These are phyloP conservation scores for Zoanthus gigantus DNA, from an alignment of 92 coral and sea anemone species.

Conservation along the genomic window DNA sequence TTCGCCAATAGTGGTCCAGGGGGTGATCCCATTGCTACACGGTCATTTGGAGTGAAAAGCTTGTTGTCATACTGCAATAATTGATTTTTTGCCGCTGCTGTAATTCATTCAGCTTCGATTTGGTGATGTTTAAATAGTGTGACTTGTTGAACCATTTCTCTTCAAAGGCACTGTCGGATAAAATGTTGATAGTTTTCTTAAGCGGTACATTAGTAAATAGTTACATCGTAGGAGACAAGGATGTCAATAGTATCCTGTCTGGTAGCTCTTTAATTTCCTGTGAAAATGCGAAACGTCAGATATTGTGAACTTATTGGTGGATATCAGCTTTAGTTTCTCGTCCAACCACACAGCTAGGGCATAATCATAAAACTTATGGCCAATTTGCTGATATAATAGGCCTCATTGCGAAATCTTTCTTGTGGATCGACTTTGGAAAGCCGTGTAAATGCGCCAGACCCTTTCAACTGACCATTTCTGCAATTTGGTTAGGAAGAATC, in stretches of 20 bases:
- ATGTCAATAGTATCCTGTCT: neutral
- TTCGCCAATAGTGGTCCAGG: conserved; percentile 42
- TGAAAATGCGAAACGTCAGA: neutral
- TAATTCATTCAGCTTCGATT: conserved; percentile 36
- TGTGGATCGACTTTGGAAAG: neutral
- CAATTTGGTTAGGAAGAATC: neutral
- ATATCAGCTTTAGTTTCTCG: neutral
- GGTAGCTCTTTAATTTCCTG: neutral
- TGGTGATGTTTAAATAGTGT: conserved; percentile 23
- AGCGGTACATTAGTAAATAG: neutral
- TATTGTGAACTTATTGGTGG: neutral
- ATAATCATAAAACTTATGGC: neutral
- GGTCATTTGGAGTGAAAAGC: conserved; percentile 51
- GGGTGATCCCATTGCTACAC: conserved; percentile 31
- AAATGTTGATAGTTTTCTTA: neutral
- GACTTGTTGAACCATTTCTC: conserved; percentile 38
- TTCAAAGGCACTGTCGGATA: conserved; percentile 35
- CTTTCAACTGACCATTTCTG: neutral
- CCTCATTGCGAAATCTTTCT: neutral
- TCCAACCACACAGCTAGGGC: neutral
- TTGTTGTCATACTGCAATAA: neutral
- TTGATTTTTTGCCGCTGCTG: conserved; percentile 6
- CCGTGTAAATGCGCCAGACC: neutral
- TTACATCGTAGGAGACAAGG: neutral
- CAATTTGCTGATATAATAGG: neutral